Conservation (phyloP, 35 echinoderm and acorn worm species). For the Holothuria glaberrima region DNA sequence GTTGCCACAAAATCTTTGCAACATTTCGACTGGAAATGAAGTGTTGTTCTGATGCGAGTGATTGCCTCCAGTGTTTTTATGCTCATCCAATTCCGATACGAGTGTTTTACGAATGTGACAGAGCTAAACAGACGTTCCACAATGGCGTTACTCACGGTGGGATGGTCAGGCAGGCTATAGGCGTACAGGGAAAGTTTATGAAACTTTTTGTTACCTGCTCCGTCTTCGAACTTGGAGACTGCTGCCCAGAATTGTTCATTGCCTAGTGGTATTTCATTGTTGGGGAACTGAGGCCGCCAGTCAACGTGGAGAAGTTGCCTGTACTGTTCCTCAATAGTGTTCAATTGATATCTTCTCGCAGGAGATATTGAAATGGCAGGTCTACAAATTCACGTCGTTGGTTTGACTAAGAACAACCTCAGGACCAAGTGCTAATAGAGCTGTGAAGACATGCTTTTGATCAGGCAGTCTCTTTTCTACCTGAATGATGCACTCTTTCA, state of each 20-base stretch:
- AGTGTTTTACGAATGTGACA: neutral
- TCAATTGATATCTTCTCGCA: neutral
- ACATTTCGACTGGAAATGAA: slow-evolving; percentile 33
- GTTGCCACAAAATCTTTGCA: slow-evolving; percentile 7
- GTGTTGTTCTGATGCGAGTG: slow-evolving; percentile 10
- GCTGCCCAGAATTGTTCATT: slow-evolving; percentile 13
- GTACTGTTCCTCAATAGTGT: slow-evolving; percentile 49
- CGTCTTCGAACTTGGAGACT: slow-evolving; percentile 8
- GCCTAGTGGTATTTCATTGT: slow-evolving; percentile 7
- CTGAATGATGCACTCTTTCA: no score
- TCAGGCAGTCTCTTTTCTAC: no score
- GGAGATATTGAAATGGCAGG: slow-evolving; percentile 26
- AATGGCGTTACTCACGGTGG: slow-evolving; percentile 20
- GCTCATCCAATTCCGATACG: slow-evolving; percentile 26
- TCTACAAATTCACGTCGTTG: neutral
- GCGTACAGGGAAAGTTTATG: neutral
- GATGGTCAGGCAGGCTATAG: slow-evolving; percentile 31
- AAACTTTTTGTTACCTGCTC: neutral
- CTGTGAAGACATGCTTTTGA: neutral
- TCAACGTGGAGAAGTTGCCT: slow-evolving; percentile 17
- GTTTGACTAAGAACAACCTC: slow-evolving; percentile 18
- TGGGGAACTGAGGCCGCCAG: neutral
- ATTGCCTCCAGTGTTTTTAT: slow-evolving; percentile 32
- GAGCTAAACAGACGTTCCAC: slow-evolving; percentile 43
- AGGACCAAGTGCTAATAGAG: neutral